A percentile compares a stretch with the other conserved stretches of the same genome.
Conservation (phyloP, 2,888 invertebrate genomes). For the Folsomia candida region DNA sequence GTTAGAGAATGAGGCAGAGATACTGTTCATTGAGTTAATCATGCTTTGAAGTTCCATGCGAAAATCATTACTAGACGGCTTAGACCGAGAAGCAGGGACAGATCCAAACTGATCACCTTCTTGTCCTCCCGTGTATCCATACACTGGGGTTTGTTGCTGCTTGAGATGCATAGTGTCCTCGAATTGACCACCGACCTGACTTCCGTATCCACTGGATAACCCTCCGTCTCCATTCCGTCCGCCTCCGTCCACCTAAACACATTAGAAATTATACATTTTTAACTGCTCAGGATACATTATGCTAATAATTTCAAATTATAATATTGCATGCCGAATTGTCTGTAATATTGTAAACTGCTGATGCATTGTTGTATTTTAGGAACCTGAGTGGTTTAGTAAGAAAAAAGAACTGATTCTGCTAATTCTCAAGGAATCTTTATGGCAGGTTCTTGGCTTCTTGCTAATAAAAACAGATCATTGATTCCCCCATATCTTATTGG, state of each 20-base stretch:
- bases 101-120: slow-evolving; percentile 13
- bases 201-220: slow-evolving; percentile 74
- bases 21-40: slow-evolving; percentile 39
- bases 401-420: background rate
- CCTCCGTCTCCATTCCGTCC: slow-evolving; percentile 63
- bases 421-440: background rate
- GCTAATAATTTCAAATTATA: too few species aligned
- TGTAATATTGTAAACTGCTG: background rate
- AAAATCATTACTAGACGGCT: slow-evolving; percentile 37
- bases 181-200: slow-evolving; percentile 52
- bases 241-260: slow-evolving; percentile 25
- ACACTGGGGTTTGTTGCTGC: background rate
- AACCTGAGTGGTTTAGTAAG: background rate
- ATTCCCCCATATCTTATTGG: background rate
- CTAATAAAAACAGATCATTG: slow-evolving; percentile 5
- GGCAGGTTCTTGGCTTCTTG: background rate
- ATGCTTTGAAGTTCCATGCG: slow-evolving; percentile 44
- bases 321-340: too few species aligned
- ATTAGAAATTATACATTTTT: slow-evolving; percentile 3
- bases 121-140: background rate
- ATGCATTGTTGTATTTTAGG: background rate
- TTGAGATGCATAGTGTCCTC: background rate
- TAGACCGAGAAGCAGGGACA: slow-evolving; percentile 14
- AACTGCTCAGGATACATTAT: too few species aligned
- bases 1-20: slow-evolving; percentile 15